Evolutionary conservation across 2,888 invertebrate genomes (phyloP).

Genomic region (Maniola hyperantus): DNA sequence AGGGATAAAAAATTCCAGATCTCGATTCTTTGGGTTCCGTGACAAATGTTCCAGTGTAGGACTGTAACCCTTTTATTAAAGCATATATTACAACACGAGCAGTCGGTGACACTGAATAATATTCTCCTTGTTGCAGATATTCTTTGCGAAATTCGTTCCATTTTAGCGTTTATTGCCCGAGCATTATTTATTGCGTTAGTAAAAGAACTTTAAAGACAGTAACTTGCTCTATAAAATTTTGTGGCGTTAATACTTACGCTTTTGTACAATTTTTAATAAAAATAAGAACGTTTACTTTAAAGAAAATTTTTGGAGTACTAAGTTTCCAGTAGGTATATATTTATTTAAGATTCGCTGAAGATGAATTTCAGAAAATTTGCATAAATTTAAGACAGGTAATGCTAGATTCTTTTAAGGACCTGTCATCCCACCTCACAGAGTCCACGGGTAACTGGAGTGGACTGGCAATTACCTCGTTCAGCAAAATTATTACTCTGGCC

Average conservation of each 20-base stretch:
- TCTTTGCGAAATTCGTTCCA: slow-evolving; percentile 65
- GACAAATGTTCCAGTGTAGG: slow-evolving; percentile 74
- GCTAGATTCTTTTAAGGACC: too few relatives aligned
- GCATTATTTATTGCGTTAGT: slow-evolving; percentile 65
- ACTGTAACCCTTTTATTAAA: slow-evolving; percentile 82
- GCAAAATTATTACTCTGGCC: too few relatives aligned
- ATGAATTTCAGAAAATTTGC: too few relatives aligned
- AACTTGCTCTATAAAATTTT: slow-evolving; percentile 24
- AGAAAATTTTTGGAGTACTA: too few relatives aligned
- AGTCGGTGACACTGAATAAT: slow-evolving; percentile 79
- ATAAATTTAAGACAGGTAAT: too few relatives aligned
- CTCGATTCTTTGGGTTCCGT: slow-evolving; percentile 49
- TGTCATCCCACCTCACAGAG: too few relatives aligned
- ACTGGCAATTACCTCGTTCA: too few relatives aligned
- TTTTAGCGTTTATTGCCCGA: slow-evolving; percentile 73
- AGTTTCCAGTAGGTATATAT: too few relatives aligned
- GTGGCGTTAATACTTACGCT: neutral
- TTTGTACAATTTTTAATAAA: neutral
- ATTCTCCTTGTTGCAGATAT: slow-evolving; percentile 75
- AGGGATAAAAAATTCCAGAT: neutral
- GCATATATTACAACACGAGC: slow-evolving; percentile 80
- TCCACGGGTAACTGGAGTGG: too few relatives aligned
- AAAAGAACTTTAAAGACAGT: slow-evolving; percentile 26
- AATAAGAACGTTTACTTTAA: too few relatives aligned
- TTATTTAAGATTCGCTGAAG: too few relatives aligned